A percentile compares a stretch with the other conserved stretches of the same genome.
Evolutionary conservation across 2,888 invertebrate genomes (phyloP).

Genomic region (Hypomecis atomaria): DNA sequence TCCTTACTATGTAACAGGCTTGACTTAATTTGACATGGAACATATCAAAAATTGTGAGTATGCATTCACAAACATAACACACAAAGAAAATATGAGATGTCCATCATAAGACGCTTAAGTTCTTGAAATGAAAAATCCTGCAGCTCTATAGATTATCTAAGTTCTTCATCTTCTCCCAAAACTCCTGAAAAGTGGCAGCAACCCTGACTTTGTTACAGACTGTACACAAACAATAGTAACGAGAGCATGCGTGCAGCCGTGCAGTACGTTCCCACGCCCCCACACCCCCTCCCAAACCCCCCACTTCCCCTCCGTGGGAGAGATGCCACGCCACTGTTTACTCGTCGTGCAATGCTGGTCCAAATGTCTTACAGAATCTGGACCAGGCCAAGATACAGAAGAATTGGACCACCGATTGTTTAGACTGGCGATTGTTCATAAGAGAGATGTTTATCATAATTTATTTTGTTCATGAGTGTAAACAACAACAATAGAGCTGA

Average conservation of each 20-base stretch:
- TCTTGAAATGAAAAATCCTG: too few species aligned
- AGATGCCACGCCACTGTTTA: constrained; percentile 42
- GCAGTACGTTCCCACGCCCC: constrained; percentile 41
- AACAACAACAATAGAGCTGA: neutral
- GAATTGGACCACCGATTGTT: constrained; percentile 7
- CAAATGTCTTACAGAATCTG: constrained; percentile 30
- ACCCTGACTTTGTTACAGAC: constrained; percentile 14
- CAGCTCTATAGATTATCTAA: too few species aligned
- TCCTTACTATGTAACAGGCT: too few species aligned
- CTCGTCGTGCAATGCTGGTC: constrained; percentile 30
- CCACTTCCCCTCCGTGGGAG: constrained; percentile 47
- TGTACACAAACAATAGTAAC: constrained; percentile 38
- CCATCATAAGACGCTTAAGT: too few species aligned
- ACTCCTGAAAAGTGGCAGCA: neutral
- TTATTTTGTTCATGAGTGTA: neutral
- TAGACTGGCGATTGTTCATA: neutral
- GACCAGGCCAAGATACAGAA: constrained; percentile 23
- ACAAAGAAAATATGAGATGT: too few species aligned
- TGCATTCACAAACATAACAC: too few species aligned
- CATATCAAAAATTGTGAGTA: too few species aligned
- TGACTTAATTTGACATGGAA: too few species aligned
- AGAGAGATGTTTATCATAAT: neutral
- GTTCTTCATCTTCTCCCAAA: too few species aligned
- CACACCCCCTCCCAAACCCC: constrained; percentile 15
- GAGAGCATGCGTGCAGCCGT: constrained; percentile 38